Evolutionary conservation across 2,113 vertebrate species (phyloP), one percentile per base, ranked within the genome.

Genomic region (Hemichromis elongatus): DNA sequence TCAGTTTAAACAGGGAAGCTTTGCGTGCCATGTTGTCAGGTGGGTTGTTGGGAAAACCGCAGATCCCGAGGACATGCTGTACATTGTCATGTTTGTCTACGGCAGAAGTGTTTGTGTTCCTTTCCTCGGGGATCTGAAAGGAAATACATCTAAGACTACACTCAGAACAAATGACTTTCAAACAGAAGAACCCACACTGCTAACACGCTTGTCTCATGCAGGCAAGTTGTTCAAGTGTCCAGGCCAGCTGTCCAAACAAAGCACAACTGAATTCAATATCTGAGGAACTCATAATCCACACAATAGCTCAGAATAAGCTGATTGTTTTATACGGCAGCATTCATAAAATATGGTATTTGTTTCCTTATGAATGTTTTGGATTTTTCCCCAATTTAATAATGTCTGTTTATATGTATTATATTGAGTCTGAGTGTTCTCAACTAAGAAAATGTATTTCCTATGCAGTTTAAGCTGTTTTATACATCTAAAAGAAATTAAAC

Each of bases 171-270:
- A 90, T 50, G 78, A 47, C 54, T 42, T 70, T 81, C 59, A 83
- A 87, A 85, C 73, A 55, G 57, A 79, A 83, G 87, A 87, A 86
- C 57, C 68, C 89, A 90, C 88, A 92, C 90, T 81, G 90, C 9
- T 88, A 54, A 88, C 70, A 75, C 47, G 73, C 86, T 75, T 24
- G 84, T 83, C 89, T 90, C 85, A 92, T 91, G 90, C 85, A 92
- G 90, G 28, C 87, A 70, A 86, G 89, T 81, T 47, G 21, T 89
- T 89, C 89, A 86, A 83, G 84, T 78, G 70, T 90, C 35, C 55
- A 26, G 82, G 47, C 84, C 94, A 94, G 91, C 94, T 95, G 92
- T 94, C 75, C 87, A 95, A 94, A 95, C 91, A 94, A 9, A 86
- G 33, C 9, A 82, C 55, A 79, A 83, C 45, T 50, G 79, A 92